Conservation (phyloP, 2,113 vertebrate species). For the Grus americana region DNA sequence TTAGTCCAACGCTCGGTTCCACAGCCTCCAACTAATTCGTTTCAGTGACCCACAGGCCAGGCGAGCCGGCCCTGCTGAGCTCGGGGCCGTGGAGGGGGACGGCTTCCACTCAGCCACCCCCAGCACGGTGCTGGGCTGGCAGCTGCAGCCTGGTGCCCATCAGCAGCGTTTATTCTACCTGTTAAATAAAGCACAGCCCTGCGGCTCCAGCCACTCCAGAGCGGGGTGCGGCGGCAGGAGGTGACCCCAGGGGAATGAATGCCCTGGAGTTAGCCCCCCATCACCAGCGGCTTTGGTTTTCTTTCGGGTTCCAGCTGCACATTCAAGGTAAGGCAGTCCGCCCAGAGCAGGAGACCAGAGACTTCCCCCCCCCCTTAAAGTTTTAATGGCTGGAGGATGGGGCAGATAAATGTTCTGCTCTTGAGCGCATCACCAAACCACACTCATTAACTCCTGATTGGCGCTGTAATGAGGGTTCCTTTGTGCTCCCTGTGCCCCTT, state of each 20-base stretch:
- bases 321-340: background rate
- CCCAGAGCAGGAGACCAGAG: background rate
- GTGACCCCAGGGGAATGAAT: background rate
- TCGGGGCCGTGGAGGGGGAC: fast-evolving
- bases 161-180: background rate
- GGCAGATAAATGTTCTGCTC: background rate
- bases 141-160: background rate
- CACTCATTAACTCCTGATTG: background rate
- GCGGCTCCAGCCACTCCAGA: fast-evolving
- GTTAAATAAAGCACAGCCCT: background rate
- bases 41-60: background rate
- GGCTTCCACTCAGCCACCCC: background rate
- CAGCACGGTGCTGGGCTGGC: background rate
- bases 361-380: too few relatives aligned
- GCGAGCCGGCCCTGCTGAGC: background rate
- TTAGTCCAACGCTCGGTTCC: background rate
- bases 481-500: background rate
- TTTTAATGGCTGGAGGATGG: background rate
- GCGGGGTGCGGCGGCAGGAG: background rate
- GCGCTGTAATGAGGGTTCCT: background rate
- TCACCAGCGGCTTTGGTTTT: fast-evolving
- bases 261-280: background rate
- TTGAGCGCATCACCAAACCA: background rate
- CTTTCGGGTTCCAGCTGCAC: background rate
- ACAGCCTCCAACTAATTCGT: background rate